These are phyloP conservation scores for Charina bottae DNA, from an alignment of 2,113 vertebrate species.

Conservation along the genomic window DNA sequence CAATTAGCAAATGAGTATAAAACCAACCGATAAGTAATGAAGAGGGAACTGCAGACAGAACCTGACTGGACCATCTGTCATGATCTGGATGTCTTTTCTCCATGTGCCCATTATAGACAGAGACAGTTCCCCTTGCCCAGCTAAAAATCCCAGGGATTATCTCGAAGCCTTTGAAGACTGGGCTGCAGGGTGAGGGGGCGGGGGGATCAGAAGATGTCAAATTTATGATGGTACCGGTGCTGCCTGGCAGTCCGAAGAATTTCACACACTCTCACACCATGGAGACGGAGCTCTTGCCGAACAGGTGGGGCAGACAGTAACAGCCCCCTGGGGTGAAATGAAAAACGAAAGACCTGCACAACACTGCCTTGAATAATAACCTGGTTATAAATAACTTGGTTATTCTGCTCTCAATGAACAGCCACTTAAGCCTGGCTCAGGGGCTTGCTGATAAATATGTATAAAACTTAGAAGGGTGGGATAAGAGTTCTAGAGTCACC, in stretches of 20 bases:
- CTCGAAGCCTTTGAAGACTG: background rate
- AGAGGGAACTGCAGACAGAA: background rate
- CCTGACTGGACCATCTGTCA: background rate
- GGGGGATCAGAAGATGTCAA: background rate
- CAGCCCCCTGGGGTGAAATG: background rate
- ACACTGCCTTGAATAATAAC: background rate
- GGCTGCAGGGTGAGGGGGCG: background rate
- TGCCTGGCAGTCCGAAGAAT: constrained; percentile 34
- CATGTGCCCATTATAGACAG: background rate
- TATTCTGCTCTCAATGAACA: constrained; percentile 55
- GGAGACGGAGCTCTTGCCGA: constrained; percentile 15
- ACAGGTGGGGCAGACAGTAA: background rate
- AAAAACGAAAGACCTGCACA: constrained; percentile 13
- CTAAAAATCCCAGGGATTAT: constrained; percentile 24
- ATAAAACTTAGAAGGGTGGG: constrained; percentile 42
- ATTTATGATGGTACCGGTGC: constrained; percentile 30
- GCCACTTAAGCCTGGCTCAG: constrained; percentile 43
- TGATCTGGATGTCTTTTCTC: background rate
- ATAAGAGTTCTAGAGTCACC: constrained; percentile 58
- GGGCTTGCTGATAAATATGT: constrained; percentile 52
- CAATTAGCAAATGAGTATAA: background rate
- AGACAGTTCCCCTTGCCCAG: constrained; percentile 28
- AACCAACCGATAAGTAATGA: background rate
- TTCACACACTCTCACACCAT: constrained; percentile 14
- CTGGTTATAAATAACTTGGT: constrained; percentile 18